Conservation (phyloP, 2,113 vertebrate species). For the Pseudonaja textilis region DNA sequence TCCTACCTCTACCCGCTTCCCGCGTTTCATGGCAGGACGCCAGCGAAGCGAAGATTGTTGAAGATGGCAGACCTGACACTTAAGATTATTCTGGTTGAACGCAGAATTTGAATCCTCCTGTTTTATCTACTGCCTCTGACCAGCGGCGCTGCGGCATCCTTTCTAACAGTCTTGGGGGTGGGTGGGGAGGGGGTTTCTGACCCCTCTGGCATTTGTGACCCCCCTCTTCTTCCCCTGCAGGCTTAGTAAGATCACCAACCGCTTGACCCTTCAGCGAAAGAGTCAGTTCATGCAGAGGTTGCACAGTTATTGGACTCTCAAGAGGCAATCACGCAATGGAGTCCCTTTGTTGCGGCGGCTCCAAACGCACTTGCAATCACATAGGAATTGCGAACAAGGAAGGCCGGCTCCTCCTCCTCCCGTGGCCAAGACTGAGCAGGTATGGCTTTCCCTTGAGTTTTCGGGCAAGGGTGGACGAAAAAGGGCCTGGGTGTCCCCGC, state of each 20-base stretch:
- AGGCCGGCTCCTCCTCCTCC: constrained; percentile 43
- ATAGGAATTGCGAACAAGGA: constrained; percentile 88
- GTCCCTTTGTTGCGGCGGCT: constrained; percentile 93
- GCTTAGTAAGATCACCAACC: constrained; percentile 96
- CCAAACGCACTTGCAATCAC: constrained; percentile 95
- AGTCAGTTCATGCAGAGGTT: constrained; percentile 99
- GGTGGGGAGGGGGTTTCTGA: background rate
- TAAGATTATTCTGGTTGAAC: background rate
- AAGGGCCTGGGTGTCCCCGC: background rate
- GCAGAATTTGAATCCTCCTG: background rate
- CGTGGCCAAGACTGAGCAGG: constrained; percentile 25
- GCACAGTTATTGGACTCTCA: constrained; percentile 98
- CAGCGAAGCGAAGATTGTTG: background rate
- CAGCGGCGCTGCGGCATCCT: background rate
- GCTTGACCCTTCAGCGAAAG: constrained; percentile 93
- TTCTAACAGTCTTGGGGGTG: background rate
- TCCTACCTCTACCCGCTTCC: background rate
- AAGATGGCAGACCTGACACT: background rate
- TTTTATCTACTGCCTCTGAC: background rate
- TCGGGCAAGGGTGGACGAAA: background rate
- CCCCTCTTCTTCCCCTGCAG: constrained; percentile 63
- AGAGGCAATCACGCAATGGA: constrained; percentile 95
- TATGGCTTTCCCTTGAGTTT: background rate
- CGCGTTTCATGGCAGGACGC: background rate
- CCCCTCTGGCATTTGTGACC: constrained; percentile 9